Base-by-base conservation (phyloP, 2,888 invertebrate genomes). In the Agrotis puta region DNA sequence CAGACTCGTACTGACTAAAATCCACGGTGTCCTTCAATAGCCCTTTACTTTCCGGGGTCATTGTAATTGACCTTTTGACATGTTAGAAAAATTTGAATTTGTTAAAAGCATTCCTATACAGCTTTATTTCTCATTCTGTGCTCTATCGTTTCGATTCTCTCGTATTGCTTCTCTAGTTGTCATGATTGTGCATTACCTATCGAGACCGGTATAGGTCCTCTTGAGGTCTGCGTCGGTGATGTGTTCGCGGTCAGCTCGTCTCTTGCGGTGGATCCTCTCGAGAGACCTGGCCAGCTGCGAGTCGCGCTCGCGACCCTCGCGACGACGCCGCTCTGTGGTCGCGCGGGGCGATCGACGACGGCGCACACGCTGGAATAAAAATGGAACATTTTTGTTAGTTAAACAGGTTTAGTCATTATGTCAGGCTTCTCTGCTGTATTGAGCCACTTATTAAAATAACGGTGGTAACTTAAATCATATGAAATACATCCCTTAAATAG, bases 171-270 rank as follows among this genome's bases (percentile, higher is more conserved):
- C n/a, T 56, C 33, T 56, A 33, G 11, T 3, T 2, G n/a, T n/a
- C 2, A n/a, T n/a, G 27, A 27, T 13, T 27, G 27, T 27, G 3
- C 39, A 20, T 74, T 75, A 96, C 96, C 96, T 96, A 89, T 97
- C 97, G 48, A 97, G 92, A 1, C 97, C 97, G 1, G 97, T 97
- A 90, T 97, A 97, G 0, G 97, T 97, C 76, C 95, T 92, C 83
- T 96, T 96, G 47, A 97, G 95, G 51, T 97, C 97, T 56, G 94
- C 95, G 72, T 96, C 96, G 7, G 96, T 93, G 81, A 94, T 88
- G n/a, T 92, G 89, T 65, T 93, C 92, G 77, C 90, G 91, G 57
- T 92, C 94, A 24, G 92, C 88, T 54, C 95, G 90, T 16, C 94
- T 90, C 92, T 95, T 94, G 91, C 96, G 94, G 87, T 96, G 96